Evolutionary conservation across 1,140 invertebrate genomes (phyloP), one percentile per base, ranked within the genome.

Genomic region (Nephila pilipes): DNA sequence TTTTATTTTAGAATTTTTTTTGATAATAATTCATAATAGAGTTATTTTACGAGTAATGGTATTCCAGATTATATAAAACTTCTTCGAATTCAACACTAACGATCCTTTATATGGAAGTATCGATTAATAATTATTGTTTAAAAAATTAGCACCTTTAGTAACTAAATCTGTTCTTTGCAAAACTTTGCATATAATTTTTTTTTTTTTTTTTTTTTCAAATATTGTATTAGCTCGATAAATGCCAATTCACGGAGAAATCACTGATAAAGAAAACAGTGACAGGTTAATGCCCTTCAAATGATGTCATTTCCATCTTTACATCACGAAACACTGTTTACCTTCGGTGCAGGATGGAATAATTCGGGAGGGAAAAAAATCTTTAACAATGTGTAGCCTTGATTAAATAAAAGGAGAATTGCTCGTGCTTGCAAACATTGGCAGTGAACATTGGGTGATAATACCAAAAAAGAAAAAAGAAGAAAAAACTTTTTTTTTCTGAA

Each of bases 201-300:
- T n/a, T n/a, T n/a, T n/a, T n/a, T n/a, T n/a, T n/a, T n/a, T n/a
- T n/a, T 22, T 60, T 65, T 14, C 22, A n/a, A 14, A 65, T 25
- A 25, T 1, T 65, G 63, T 65, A 3, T n/a, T 25, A 65, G 25
- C 25, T 14, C 25, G 25, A 1, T 12, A 2, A 65, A 65, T n/a
- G 10, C 60, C 8, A 63, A 63, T 10, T 12, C 5, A n/a, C 60
- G n/a, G n/a, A 8, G 5, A 65, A 65, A 65, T 10, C 25, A 29
- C 10, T 8, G 46, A 1, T 1, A 6, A 6, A 6, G 4, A 10
- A 10, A 10, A 46, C 12, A n/a, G 2, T 0, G 18, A 54, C 29
- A 36, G 29, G 69, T 75, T 32, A 75, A 75, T 75, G 14, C 29
- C 25, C 69, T 32, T 75, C 69, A 75, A 75, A 75, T 65, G n/a